phyloP scores from a whole-genome alignment of 2,888 invertebrate species.

The Ditula angustiorana region DNA sequence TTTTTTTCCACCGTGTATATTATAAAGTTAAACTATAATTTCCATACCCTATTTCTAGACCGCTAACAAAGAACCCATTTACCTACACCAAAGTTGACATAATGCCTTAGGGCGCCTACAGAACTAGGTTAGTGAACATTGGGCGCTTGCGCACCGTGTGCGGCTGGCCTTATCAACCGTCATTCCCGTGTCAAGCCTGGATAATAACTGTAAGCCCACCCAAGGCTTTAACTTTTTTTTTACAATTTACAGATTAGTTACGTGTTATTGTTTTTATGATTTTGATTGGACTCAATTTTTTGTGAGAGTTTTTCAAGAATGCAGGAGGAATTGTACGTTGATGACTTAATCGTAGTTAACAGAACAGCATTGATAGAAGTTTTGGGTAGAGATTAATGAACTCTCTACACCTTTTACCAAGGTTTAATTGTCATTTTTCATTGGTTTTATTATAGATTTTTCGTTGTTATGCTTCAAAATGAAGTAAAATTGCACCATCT shows the following conservation, averaged over 20 bases:
- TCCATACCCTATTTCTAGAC: too few relatives aligned
- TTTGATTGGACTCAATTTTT: background rate
- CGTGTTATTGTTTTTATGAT: constrained; percentile 5
- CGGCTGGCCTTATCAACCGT: constrained; percentile 22
- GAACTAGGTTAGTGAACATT: constrained; percentile 4
- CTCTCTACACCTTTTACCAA: too few relatives aligned
- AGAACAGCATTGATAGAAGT: background rate
- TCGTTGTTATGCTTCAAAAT: too few relatives aligned
- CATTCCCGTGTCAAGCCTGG: constrained; percentile 16
- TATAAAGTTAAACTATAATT: too few relatives aligned
- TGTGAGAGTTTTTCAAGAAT: background rate
- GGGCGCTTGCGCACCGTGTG: constrained; percentile 19
- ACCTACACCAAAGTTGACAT: too few relatives aligned
- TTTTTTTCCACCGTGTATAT: too few relatives aligned
- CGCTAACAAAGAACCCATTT: too few relatives aligned
- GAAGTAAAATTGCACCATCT: too few relatives aligned
- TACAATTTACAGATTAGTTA: constrained; percentile 24
- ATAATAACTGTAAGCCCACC: constrained; percentile 27
- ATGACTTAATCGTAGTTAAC: background rate
- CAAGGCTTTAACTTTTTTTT: background rate
- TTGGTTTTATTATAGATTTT: too few relatives aligned
- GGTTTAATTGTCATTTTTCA: too few relatives aligned
- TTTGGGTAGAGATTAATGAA: background rate
- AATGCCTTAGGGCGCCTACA: constrained; percentile 12
- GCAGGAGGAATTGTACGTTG: background rate